Conservation (phyloP, 2,888 invertebrate species). For the Epirrhoe alternata region DNA sequence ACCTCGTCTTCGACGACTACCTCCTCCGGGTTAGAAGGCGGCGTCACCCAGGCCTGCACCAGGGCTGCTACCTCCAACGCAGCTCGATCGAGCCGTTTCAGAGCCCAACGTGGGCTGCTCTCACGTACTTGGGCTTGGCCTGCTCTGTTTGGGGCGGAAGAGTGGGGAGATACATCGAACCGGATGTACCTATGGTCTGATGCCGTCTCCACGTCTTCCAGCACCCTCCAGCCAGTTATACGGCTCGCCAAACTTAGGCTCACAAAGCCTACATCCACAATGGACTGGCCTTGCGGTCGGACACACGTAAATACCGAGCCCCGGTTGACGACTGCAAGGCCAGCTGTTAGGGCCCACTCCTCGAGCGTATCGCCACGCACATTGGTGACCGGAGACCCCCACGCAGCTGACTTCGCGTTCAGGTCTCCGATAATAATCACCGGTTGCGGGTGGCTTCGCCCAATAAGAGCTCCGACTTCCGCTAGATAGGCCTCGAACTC, state of each 20-base stretch:
- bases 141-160: slow-evolving; percentile 6
- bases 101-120: neutral
- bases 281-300: slow-evolving; percentile 37
- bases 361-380: slow-evolving; percentile 31
- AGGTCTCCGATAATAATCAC: slow-evolving; percentile 1
- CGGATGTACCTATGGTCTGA: too few species aligned
- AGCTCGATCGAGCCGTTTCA: too few species aligned
- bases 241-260: too few species aligned
- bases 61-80: too few species aligned
- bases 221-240: too few species aligned
- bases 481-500: neutral
- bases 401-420: slow-evolving; percentile 11
- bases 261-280: slow-evolving; percentile 6
- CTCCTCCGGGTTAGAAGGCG: too few species aligned
- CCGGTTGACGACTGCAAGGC: slow-evolving; percentile 28
- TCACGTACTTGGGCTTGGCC: too few species aligned
- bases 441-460: neutral
- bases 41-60: too few species aligned
- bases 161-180: neutral
- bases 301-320: slow-evolving; percentile 41
- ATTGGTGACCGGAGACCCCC: slow-evolving; percentile 31
- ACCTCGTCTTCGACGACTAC: slow-evolving; percentile 1
- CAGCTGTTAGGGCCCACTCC: slow-evolving; percentile 29
- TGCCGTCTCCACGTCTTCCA: too few species aligned
- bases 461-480: neutral